These are phyloP conservation scores for Xestia c-nigrum DNA, from an alignment of 2,888 invertebrate genomes.

Conservation along the genomic window DNA sequence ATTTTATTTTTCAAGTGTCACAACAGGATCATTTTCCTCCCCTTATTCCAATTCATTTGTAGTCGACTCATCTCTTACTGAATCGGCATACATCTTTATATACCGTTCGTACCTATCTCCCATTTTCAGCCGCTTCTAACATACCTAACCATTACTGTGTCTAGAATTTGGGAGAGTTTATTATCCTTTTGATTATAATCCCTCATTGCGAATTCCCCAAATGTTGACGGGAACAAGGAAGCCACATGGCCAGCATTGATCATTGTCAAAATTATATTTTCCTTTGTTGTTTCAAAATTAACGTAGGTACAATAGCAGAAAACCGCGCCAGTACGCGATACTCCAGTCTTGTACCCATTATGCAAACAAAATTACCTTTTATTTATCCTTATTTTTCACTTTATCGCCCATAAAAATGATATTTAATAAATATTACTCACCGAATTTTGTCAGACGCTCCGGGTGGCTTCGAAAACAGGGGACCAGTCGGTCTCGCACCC, in stretches of 20 bases:
- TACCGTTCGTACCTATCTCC: neutral
- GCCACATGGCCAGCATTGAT: constrained; percentile 39
- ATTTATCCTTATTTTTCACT: constrained; percentile 48
- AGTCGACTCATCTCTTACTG: neutral
- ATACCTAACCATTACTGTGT: neutral
- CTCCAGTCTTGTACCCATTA: constrained; percentile 35
- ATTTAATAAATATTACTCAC: constrained; percentile 47
- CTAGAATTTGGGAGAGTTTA: neutral
- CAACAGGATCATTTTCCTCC: neutral
- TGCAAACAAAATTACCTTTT: constrained; percentile 46
- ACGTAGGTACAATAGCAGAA: constrained; percentile 9
- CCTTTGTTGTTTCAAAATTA: constrained; percentile 15
- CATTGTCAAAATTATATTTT: constrained; percentile 10
- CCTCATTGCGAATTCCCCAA: neutral
- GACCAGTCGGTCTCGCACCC: constrained; percentile 63
- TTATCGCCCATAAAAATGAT: constrained; percentile 44
- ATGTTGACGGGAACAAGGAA: constrained; percentile 3
- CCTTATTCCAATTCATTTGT: neutral
- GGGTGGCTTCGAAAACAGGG: constrained; percentile 50
- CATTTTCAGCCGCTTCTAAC: neutral
- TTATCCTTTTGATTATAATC: constrained; percentile 10
- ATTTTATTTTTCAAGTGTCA: no score
- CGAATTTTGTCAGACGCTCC: constrained; percentile 48
- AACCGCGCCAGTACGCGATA: neutral
- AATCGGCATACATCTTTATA: neutral